A percentile compares a stretch with the other conserved stretches of the same genome.
These are phyloP conservation scores for Opisthocomus hoazin DNA, from an alignment of 2,113 vertebrate genomes.

Conservation along the genomic window DNA sequence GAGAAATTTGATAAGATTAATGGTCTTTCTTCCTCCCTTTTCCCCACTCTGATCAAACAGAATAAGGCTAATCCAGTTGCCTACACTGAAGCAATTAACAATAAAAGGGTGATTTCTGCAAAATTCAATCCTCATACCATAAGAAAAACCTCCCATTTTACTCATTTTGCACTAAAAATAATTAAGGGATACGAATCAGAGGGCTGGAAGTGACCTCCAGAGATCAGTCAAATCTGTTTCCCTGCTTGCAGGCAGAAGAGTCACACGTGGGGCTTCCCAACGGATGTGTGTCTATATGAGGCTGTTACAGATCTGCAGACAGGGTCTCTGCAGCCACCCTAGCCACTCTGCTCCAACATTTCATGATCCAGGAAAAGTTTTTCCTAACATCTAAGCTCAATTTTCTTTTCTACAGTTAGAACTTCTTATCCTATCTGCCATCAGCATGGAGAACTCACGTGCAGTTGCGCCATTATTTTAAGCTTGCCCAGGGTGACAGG, in stretches of 20 bases:
- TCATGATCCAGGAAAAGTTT: not conserved
- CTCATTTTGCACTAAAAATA: not conserved
- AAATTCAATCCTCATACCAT: not conserved
- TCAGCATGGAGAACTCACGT: not conserved
- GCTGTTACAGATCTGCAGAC: not conserved
- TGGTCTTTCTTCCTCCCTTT: not conserved
- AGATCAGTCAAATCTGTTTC: not conserved
- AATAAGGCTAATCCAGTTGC: not conserved
- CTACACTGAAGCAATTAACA: not conserved
- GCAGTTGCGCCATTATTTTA: not conserved
- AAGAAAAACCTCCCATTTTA: not conserved
- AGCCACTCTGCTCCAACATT: not conserved
- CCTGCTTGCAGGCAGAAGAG: not conserved
- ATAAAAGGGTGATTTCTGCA: not conserved
- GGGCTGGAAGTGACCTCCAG: not conserved
- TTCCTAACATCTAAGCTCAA: not conserved
- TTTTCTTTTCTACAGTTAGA: not conserved
- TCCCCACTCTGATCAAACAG: not conserved
- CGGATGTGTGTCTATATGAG: not conserved
- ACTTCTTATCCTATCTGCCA: not conserved
- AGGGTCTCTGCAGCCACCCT: not conserved
- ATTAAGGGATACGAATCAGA: not conserved
- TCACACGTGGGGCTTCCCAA: not conserved
- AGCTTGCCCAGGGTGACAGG: not conserved
- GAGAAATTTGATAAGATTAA: conserved; percentile 8